phyloP scores from a whole-genome alignment of 2,113 vertebrate genomes.

The Andinoacara biseriatus region DNA sequence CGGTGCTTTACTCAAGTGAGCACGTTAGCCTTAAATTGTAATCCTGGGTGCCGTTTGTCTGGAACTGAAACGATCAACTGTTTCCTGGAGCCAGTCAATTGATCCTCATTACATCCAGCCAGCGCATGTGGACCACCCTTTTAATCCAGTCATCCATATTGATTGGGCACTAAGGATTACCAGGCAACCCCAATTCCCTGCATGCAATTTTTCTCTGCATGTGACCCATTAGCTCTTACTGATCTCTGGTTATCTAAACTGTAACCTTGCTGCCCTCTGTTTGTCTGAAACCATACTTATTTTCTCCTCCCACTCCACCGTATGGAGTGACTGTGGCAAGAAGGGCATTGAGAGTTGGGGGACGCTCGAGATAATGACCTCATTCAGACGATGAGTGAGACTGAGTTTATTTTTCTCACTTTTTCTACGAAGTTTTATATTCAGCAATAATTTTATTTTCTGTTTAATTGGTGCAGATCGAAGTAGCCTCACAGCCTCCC shows the following conservation, averaged over 20 bases:
- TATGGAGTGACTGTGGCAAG: conserved; percentile 19
- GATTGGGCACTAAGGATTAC: conserved; percentile 57
- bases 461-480: not conserved
- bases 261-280: conserved; percentile 4
- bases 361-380: conserved; percentile 2
- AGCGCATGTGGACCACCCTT: conserved; percentile 47
- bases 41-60: conserved; percentile 30
- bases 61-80: conserved; percentile 27
- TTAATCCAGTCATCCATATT: conserved; percentile 65
- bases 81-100: conserved; percentile 47
- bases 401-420: not conserved
- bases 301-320: conserved; percentile 2
- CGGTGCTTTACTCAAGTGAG: not conserved
- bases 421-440: not conserved
- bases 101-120: conserved; percentile 55
- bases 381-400: not conserved
- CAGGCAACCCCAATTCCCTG: conserved; percentile 33
- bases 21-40: conserved; percentile 5
- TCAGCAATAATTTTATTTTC: not conserved
- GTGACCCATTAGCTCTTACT: conserved; percentile 37
- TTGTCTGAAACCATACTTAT: not conserved
- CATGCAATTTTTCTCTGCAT: conserved; percentile 26
- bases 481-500: not conserved
- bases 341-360: conserved; percentile 4
- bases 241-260: conserved; percentile 62